Evolutionary conservation across 2,113 vertebrate genomes (phyloP).

Genomic region (Jaculus jaculus): DNA sequence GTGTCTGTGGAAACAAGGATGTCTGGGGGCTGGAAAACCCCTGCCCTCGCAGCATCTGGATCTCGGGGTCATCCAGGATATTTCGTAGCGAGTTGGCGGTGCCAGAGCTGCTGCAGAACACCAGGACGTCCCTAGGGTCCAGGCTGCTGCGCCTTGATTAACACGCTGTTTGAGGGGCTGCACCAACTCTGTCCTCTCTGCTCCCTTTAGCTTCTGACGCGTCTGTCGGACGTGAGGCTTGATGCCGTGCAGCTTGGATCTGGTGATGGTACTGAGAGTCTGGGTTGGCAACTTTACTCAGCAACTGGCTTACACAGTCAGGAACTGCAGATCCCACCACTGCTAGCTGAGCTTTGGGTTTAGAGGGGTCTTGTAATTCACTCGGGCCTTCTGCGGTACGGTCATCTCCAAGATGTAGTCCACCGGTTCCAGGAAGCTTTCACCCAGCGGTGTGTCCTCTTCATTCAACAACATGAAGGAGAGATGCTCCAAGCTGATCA

Average conservation of each 20-base stretch:
- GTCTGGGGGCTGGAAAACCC: conserved; percentile 86
- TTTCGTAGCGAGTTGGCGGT: conserved; percentile 97
- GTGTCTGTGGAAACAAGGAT: conserved; percentile 94
- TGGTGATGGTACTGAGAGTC: conserved; percentile 87
- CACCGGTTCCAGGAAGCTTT: conserved; percentile 88
- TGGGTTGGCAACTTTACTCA: conserved; percentile 87
- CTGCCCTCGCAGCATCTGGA: conserved; percentile 90
- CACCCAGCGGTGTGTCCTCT: conserved; percentile 93
- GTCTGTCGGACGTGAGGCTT: conserved; percentile 94
- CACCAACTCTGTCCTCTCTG: conserved; percentile 91
- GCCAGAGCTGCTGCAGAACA: conserved; percentile 94
- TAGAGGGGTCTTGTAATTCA: conserved; percentile 70
- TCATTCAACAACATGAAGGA: conserved; percentile 93
- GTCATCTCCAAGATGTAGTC: conserved; percentile 86
- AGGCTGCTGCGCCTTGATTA: conserved; percentile 66
- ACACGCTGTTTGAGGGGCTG: conserved; percentile 83
- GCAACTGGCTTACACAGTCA: conserved; percentile 85
- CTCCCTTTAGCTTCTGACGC: conserved; percentile 89
- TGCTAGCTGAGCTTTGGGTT: conserved; percentile 89
- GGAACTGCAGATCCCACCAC: conserved; percentile 95
- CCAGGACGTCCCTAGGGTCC: conserved; percentile 74
- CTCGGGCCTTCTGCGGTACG: conserved; percentile 80
- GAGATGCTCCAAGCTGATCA: conserved; percentile 84
- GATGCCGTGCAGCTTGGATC: conserved; percentile 89
- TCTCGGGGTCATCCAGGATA: conserved; percentile 92